A percentile compares a stretch with the other conserved stretches of the same genome.
Evolutionary conservation across 2,888 invertebrate species (phyloP).

Genomic region (Limnephilus lunatus): DNA sequence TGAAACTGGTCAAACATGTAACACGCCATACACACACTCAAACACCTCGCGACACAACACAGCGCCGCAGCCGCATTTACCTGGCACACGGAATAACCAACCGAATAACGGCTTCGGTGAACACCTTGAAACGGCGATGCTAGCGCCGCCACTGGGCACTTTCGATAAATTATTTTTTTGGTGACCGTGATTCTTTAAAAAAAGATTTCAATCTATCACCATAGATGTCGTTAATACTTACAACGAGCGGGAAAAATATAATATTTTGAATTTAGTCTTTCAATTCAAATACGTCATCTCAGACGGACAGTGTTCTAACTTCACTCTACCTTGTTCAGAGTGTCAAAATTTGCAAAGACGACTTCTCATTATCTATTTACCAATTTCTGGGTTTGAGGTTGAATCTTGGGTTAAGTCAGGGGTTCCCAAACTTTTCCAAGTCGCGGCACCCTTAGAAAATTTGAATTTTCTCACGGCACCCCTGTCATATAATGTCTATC

Average conservation of each 20-base stretch:
- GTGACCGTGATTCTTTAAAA: neutral
- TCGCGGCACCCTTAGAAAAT: too few relatives aligned
- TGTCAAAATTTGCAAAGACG: too few relatives aligned
- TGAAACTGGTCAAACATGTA: conserved; percentile 78
- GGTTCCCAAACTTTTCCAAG: too few relatives aligned
- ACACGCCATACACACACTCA: conserved; percentile 75
- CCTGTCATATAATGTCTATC: too few relatives aligned
- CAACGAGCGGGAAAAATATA: neutral
- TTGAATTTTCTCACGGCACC: too few relatives aligned
- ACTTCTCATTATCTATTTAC: too few relatives aligned
- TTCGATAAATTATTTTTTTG: neutral
- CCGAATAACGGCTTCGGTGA: conserved; percentile 44
- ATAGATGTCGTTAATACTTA: conserved; percentile 25
- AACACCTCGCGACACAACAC: conserved; percentile 59
- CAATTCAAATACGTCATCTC: neutral
- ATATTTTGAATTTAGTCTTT: neutral
- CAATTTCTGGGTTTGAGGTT: too few relatives aligned
- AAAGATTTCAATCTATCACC: neutral
- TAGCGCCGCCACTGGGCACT: conserved; percentile 32
- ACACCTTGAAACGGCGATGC: conserved; percentile 48
- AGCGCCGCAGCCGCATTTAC: neutral
- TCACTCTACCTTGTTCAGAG: too few relatives aligned
- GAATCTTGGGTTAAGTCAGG: too few relatives aligned
- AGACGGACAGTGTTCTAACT: too few relatives aligned
- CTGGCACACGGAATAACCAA: conserved; percentile 47